phyloP scores from a whole-genome alignment of 2,888 invertebrate species.

The Lithosia quadra region DNA sequence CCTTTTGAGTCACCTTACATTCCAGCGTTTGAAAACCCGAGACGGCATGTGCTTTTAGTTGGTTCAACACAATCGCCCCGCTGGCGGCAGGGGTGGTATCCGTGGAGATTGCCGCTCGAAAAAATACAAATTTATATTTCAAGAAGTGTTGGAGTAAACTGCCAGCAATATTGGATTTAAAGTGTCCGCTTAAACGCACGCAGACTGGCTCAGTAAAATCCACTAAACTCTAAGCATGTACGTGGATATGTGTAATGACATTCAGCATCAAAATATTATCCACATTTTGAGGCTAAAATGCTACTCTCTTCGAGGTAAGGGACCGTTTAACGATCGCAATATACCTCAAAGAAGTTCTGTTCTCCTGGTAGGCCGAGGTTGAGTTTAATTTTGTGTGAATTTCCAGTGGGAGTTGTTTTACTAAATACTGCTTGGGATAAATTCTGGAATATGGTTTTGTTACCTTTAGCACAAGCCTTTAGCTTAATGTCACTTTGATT shows the following conservation, averaged over 20 bases:
- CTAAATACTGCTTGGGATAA: constrained; percentile 35
- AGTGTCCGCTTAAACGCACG: not conserved
- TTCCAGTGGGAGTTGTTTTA: constrained; percentile 41
- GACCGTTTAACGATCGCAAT: constrained; percentile 33
- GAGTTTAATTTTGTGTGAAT: constrained; percentile 37
- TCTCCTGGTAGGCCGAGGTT: constrained; percentile 21
- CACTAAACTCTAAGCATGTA: not conserved
- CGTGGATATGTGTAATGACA: constrained; percentile 29
- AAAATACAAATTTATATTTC: no score
- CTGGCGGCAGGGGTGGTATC: no score
- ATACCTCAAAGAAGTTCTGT: constrained; percentile 29
- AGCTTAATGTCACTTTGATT: constrained; percentile 10
- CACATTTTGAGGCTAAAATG: constrained; percentile 38
- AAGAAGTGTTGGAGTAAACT: not conserved
- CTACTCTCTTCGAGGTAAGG: constrained; percentile 31
- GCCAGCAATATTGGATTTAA: not conserved
- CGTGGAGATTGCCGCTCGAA: no score
- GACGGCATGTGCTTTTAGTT: no score
- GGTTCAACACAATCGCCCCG: no score
- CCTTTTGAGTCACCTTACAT: no score
- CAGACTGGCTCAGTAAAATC: not conserved
- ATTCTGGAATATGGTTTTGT: constrained; percentile 27
- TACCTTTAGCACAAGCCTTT: no score
- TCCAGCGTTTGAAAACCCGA: no score
- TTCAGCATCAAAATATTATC: constrained; percentile 28